A percentile compares a stretch with the other conserved stretches of the same genome.
Evolutionary conservation across 2,888 invertebrate genomes (phyloP).

Genomic region (Ephialtes manifestator): DNA sequence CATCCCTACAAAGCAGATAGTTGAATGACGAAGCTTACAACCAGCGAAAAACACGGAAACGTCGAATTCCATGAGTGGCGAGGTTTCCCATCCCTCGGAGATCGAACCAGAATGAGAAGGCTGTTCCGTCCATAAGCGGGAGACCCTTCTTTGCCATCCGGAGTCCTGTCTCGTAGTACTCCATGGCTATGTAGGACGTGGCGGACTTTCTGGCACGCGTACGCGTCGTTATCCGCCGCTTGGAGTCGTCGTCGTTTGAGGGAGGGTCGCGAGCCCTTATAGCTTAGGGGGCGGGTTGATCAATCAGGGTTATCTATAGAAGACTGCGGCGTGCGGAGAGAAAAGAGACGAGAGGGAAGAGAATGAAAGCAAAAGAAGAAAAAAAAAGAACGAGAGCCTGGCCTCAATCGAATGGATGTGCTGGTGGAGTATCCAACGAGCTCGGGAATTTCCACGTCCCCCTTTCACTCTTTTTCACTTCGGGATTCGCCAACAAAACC

Average conservation of each 20-base stretch:
- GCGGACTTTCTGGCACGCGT: conserved; percentile 78
- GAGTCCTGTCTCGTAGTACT: conserved; percentile 21
- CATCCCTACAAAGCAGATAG: background rate
- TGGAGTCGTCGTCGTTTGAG: conserved; percentile 40
- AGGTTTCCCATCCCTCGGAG: background rate
- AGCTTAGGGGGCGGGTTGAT: conserved; percentile 75
- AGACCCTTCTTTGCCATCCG: conserved; percentile 14
- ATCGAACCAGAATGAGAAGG: conserved; percentile 10
- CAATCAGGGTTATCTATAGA: conserved; percentile 76
- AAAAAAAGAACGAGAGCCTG: conserved; percentile 31
- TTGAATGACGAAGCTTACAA: conserved; percentile 13
- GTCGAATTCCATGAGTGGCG: conserved; percentile 6
- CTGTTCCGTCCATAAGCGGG: conserved; percentile 4
- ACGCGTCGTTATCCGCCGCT: conserved; percentile 79
- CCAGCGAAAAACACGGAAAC: background rate
- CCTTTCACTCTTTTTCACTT: conserved; percentile 23
- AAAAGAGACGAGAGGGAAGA: conserved; percentile 37
- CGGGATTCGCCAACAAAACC: background rate
- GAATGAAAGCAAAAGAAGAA: conserved; percentile 20
- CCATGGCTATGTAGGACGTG: conserved; percentile 21
- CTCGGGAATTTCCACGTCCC: conserved; percentile 37
- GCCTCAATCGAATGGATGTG: conserved; percentile 34
- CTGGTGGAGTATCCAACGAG: conserved; percentile 16
- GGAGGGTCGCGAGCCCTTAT: conserved; percentile 59
- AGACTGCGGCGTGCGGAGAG: conserved; percentile 51